Base-by-base conservation (phyloP, 2,113 vertebrate species). In the Xerus inauris region DNA sequence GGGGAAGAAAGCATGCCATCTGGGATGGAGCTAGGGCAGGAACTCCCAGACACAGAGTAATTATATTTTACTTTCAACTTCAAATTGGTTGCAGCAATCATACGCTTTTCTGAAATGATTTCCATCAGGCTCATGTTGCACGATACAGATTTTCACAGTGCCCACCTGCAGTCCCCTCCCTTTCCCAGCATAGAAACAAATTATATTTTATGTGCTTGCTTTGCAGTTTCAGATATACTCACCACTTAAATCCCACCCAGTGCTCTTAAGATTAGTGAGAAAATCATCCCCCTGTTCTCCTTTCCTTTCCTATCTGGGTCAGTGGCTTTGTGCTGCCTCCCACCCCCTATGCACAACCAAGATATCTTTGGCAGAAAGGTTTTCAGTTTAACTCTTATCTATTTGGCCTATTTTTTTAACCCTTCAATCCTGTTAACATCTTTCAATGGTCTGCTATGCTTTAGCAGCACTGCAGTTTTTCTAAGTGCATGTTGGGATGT, bases 51-150 rank as follows among this genome's bases (percentile, higher is more conserved):
- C 8, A 62, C 45, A 72, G 32, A 89, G 65, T 62, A 97, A 96
- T 96, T 89, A 76, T 82, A 75, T 86, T 96, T 91, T 42, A 59
- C 79, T 96, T 89, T 12, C 49, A 54, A 83, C 87, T 89, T 89
- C 51, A 97, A 96, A 94, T 94, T 96, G 84, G 47, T 87, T 71
- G 42, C 47, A 57, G 96, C 87, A 97, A 97, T 97, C 89, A 84
- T 35, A 84, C 0, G n/a, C 79, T 94, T 96, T 92, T 65, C 79
- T 24, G 65, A 94, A 93, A 57, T 19, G 79, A 94, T 97, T 96
- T 96, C 73, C 91, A 81, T 92, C 96, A 87, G 79, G 92, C 94
- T 93, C 89, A 59, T 59, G 35, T 71, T 89, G 79, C 89, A 47
- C 38, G 93, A 24, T 73, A 72, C 42, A 91, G 79, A 94, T 93